These are phyloP conservation scores for Hydractinia symbiolongicarpus DNA, from an alignment of 30 jellyfish, hydroid and myxozoan species.

Conservation along the genomic window DNA sequence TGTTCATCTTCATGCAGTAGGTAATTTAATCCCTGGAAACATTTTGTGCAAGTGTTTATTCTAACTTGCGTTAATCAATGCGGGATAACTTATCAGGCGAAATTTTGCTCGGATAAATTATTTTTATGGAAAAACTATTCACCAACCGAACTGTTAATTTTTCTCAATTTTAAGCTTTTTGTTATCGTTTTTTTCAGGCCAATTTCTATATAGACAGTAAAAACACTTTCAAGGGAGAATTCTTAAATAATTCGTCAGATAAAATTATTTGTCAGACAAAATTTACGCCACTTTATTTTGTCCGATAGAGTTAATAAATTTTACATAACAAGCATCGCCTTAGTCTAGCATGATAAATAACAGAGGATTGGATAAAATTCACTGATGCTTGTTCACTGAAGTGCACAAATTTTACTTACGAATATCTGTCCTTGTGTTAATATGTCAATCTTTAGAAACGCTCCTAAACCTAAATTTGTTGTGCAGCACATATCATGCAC, in stretches of 20 bases:
- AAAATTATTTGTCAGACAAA: too few relatives aligned
- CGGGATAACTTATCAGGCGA: background rate
- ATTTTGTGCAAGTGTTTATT: background rate
- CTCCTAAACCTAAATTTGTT: constrained; percentile 31
- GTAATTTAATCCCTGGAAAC: constrained; percentile 17
- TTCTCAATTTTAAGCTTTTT: too few relatives aligned
- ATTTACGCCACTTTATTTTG: too few relatives aligned
- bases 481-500: constrained; percentile 2
- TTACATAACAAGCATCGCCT: background rate
- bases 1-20: constrained; percentile 28
- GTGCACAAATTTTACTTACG: background rate
- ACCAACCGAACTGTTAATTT: background rate
- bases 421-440: constrained; percentile 23
- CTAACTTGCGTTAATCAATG: background rate
- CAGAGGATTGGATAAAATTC: too few relatives aligned
- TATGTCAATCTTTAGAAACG: constrained; percentile 21
- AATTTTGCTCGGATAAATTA: background rate
- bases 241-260: too few relatives aligned
- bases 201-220: too few relatives aligned
- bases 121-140: background rate
- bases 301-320: background rate
- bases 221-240: too few relatives aligned
- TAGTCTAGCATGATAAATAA: background rate
- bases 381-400: too few relatives aligned
- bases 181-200: too few relatives aligned